phyloP scores from a whole-genome alignment of 2,113 vertebrate genomes.

The Trichechus manatus region DNA sequence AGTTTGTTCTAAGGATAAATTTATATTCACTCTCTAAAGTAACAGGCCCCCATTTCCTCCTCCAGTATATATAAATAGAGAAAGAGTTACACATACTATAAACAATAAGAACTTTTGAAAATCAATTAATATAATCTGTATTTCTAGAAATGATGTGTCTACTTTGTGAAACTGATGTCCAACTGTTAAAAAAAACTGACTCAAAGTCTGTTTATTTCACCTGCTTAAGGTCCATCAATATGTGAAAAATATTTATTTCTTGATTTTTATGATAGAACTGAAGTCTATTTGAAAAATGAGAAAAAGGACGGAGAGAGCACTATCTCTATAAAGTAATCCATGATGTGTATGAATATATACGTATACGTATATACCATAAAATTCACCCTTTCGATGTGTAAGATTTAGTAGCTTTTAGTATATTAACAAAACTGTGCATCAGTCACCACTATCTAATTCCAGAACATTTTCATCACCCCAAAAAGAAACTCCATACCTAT shows the following conservation, averaged over 20 bases:
- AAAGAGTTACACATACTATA: neutral
- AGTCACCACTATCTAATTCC: no score
- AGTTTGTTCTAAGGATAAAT: conserved; percentile 11
- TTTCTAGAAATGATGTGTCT: neutral
- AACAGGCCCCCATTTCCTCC: neutral
- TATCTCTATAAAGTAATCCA: no score
- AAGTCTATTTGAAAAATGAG: conserved; percentile 3
- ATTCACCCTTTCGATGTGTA: no score
- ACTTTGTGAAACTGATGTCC: neutral
- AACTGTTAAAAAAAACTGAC: neutral
- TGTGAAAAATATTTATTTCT: neutral
- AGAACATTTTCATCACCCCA: no score
- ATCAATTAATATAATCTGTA: neutral
- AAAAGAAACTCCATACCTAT: no score
- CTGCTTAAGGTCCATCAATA: neutral
- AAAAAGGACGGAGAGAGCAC: neutral
- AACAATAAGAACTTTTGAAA: neutral
- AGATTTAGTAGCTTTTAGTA: no score
- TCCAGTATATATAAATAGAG: neutral
- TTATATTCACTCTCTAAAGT: conserved; percentile 47
- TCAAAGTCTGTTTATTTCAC: neutral
- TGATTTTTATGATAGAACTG: neutral
- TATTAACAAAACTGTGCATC: no score
- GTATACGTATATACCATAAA: no score
- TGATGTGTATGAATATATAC: no score